Percentiles rank a stretch among this genome's conserved stretches.
Evolutionary conservation across 2,113 vertebrate species (phyloP).

Genomic region (Rhinolophus ferrumequinum): DNA sequence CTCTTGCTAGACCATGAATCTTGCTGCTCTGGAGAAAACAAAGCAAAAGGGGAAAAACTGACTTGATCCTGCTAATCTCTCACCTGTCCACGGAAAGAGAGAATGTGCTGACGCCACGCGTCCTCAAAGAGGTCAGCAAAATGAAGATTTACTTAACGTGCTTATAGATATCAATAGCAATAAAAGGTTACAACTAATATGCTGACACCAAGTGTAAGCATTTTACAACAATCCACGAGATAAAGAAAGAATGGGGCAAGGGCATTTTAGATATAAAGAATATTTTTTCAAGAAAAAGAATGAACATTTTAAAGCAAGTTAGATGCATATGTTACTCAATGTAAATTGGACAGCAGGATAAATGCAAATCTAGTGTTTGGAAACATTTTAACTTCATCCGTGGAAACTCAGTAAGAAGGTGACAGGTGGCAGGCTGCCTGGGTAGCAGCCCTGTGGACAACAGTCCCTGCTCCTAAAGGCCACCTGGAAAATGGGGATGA

Average conservation of each 20-base stretch:
- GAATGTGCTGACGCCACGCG: conserved; percentile 86
- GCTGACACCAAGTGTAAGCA: conserved; percentile 83
- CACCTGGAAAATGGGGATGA: neutral
- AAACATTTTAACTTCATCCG: conserved; percentile 38
- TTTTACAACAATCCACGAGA: conserved; percentile 80
- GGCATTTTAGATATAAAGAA: conserved; percentile 63
- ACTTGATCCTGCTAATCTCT: conserved; percentile 84
- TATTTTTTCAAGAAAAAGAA: conserved; percentile 68
- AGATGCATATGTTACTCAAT: neutral
- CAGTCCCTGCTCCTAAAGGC: neutral
- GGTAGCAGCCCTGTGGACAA: neutral
- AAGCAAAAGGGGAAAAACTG: conserved; percentile 76
- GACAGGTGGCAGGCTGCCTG: neutral
- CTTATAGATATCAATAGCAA: conserved; percentile 88
- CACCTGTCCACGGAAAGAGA: conserved; percentile 82
- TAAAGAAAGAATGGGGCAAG: conserved; percentile 71
- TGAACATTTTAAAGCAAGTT: conserved; percentile 41
- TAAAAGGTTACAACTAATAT: conserved; percentile 85
- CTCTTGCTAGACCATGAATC: conserved; percentile 79
- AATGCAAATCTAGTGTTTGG: neutral
- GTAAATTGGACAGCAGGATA: neutral
- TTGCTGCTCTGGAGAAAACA: conserved; percentile 66
- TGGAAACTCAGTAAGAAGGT: neutral
- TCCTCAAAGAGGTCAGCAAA: conserved; percentile 88
- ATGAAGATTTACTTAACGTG: conserved; percentile 89